A percentile compares a stretch with the other conserved stretches of the same genome.
These are phyloP conservation scores for Drosophila miranda DNA, from an alignment of 1,140 invertebrate genomes.

Conservation along the genomic window DNA sequence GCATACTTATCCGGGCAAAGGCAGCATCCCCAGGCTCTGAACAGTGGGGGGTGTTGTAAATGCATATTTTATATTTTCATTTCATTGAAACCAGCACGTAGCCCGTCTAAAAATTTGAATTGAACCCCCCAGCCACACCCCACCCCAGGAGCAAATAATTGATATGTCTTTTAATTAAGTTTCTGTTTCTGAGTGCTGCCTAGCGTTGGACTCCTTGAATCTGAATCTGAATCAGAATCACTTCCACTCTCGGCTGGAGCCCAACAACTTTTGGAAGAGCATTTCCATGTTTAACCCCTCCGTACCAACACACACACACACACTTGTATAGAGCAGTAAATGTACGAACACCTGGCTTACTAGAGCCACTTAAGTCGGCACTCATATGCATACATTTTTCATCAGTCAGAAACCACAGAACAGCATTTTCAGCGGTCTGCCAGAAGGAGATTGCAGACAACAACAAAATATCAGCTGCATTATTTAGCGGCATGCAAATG, in stretches of 20 bases:
- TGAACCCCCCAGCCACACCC: conserved; percentile 15
- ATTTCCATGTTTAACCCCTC: conserved; percentile 21
- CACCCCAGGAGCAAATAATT: conserved; percentile 45
- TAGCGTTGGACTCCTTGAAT: not conserved
- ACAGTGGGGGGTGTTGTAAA: conserved; percentile 53
- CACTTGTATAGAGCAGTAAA: not conserved
- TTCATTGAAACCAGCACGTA: conserved; percentile 77
- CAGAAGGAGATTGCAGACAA: not conserved
- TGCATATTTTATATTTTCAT: conserved; percentile 80
- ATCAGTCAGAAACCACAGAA: conserved; percentile 21
- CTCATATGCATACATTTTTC: conserved; percentile 40
- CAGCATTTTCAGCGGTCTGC: conserved; percentile 12
- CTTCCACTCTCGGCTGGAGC: not conserved
- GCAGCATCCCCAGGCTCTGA: not conserved
- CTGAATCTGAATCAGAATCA: not conserved
- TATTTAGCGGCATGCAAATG: conserved; percentile 60
- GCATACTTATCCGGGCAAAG: conserved; percentile 68
- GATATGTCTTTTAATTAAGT: conserved; percentile 58
- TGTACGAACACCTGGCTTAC: conserved; percentile 5
- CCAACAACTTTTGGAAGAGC: conserved; percentile 12
- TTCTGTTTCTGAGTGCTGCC: conserved; percentile 1
- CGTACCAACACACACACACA: not conserved
- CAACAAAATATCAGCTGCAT: conserved; percentile 41
- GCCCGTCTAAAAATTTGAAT: conserved; percentile 33
- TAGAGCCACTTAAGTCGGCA: conserved; percentile 13